Conservation (phyloP, 2,888 invertebrate species). For the Orthosia cruda region DNA sequence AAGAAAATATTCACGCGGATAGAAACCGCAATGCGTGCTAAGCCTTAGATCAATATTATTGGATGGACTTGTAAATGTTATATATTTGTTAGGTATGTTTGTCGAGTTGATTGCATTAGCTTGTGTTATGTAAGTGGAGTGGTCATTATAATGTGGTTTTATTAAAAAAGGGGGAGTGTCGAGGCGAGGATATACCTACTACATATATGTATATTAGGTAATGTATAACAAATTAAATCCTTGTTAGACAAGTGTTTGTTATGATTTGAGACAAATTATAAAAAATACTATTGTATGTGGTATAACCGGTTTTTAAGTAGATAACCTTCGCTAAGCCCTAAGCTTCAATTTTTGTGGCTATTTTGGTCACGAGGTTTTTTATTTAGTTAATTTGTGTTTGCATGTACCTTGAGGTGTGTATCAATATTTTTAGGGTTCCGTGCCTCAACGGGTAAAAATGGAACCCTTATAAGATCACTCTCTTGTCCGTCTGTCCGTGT, state of each 20-base stretch:
- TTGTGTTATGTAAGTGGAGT: slow-evolving; percentile 51
- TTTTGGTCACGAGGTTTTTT: neutral
- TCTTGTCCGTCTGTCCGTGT: too few species aligned
- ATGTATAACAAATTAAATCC: slow-evolving; percentile 1
- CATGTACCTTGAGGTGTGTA: neutral
- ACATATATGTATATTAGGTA: neutral
- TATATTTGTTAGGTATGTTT: slow-evolving; percentile 37
- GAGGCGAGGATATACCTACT: neutral
- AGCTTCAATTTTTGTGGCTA: neutral
- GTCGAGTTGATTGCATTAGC: slow-evolving; percentile 49
- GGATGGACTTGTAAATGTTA: slow-evolving; percentile 53
- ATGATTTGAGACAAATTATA: too few species aligned
- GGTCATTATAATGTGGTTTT: slow-evolving; percentile 15
- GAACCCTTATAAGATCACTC: too few species aligned
- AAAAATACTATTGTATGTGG: too few species aligned
- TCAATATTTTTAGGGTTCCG: too few species aligned
- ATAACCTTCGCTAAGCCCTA: too few species aligned
- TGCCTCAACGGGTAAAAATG: too few species aligned
- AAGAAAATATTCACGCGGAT: too few species aligned
- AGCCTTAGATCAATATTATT: slow-evolving; percentile 49
- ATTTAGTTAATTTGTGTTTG: neutral
- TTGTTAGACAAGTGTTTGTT: neutral
- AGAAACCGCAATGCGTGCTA: too few species aligned
- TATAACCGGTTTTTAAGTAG: slow-evolving; percentile 18
- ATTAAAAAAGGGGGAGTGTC: slow-evolving; percentile 27